Evolutionary conservation across 2,113 vertebrate species (phyloP), one percentile per base, ranked within the genome.

Genomic region (Scytalopus superciliaris): DNA sequence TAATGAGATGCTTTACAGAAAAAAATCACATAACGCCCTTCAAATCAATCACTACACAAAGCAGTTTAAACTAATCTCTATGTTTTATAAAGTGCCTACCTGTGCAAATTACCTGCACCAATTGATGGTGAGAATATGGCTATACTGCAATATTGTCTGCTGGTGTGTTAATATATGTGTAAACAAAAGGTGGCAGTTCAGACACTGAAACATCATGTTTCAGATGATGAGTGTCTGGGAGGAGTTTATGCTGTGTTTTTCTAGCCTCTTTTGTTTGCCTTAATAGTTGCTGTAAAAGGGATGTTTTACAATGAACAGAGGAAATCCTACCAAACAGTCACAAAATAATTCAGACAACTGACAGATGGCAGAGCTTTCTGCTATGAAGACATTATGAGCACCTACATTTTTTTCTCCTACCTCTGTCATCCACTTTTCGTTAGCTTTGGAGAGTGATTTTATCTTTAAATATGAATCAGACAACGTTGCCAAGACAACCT

Each of bases 391-490:
- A 2, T 74, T 77, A 47, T 2, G 40, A 90, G 64, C 45, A 24
- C 47, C 60, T 84, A 31, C 30, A 1, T 24, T 52, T 10, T 49
- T 50, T 37, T 37, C 23, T 10, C 28, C 45, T 40, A 9, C 77
- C 76, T 52, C 70, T 89, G 68, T 70, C 83, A 89, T 87, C 35
- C 56, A 45, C 56, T 92, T 83, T 33, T 53, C 66, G 40, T 74
- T 87, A 64, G 76, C 67, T 95, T 91, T 95, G 85, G 83, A 94
- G 66, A 74, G 52, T 75, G 44, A 37, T 76, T 77, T 78, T 69
- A 56, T 91, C 74, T 87, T 92, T 80, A 96, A 95, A 92, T 90
- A 91, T 75, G 92, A 88, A 93, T 82, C 89, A 88, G 73, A 27
- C 2, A 12, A 56, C 42, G 93, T 94, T 96, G 90, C 87, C 82